phyloP scores from a whole-genome alignment of 2,888 invertebrate genomes.

The Alitta virens region DNA sequence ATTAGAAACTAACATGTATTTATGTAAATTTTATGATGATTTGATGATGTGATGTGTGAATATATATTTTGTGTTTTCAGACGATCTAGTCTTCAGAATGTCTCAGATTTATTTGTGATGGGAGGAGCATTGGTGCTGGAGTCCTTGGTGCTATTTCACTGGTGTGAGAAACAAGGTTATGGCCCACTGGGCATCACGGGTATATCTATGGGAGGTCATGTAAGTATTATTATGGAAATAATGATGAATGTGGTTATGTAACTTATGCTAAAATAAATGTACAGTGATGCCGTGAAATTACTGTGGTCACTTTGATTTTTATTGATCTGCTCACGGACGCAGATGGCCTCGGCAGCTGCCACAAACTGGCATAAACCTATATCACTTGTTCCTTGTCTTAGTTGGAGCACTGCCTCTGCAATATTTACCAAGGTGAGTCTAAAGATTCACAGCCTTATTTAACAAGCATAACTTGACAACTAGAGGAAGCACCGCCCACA shows the following conservation, averaged over 20 bases:
- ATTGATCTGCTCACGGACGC: slow-evolving; percentile 26
- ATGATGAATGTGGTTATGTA: neutral
- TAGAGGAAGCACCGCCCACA: neutral
- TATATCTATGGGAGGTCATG: slow-evolving; percentile 97
- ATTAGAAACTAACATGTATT: neutral
- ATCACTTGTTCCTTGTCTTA: slow-evolving; percentile 88
- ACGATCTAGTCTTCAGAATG: slow-evolving; percentile 88
- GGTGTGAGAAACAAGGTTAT: slow-evolving; percentile 85
- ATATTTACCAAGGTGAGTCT: slow-evolving; percentile 73
- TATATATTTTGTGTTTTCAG: no score
- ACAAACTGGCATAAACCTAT: slow-evolving; percentile 93
- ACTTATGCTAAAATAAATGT: neutral
- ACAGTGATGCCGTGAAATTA: no score
- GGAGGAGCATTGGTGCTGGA: slow-evolving; percentile 94
- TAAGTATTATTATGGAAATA: slow-evolving; percentile 61
- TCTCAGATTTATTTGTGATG: slow-evolving; percentile 98
- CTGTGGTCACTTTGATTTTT: no score
- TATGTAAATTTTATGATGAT: no score
- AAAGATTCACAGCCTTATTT: neutral
- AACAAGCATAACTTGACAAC: neutral
- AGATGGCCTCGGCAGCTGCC: slow-evolving; percentile 98
- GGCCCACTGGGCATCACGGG: slow-evolving; percentile 94
- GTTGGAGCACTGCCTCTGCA: slow-evolving; percentile 93
- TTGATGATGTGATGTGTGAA: no score
- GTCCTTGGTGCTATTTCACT: slow-evolving; percentile 84